Evolutionary conservation across 2,113 vertebrate genomes (phyloP), one percentile per base, ranked within the genome.

Genomic region (Ctenomys sociabilis): DNA sequence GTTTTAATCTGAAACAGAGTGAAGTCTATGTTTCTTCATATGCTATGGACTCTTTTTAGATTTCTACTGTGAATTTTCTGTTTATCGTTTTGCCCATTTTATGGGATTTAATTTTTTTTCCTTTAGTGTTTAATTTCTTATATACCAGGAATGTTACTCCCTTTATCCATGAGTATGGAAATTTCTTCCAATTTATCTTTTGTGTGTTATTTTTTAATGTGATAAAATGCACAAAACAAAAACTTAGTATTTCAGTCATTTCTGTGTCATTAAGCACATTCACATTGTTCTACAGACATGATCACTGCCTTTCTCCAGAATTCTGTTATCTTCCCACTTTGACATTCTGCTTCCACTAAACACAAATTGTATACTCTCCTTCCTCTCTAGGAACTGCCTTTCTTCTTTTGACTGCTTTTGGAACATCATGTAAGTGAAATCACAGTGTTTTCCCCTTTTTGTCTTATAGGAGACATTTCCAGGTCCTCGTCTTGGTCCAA

Each of bases 1-100:
- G 54, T 59, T 92, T 93, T 84, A 93, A 73, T 90, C 68, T 80
- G 70, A 45, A 80, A 37, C 0, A 37, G 61, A 95, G 89, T 43
- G 35, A 94, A 83, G 24, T 49, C 35, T 40, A 86, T n/a, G n/a
- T 61, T 28, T 92, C 89, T 78, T 70, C 73, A 49, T 40, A 64
- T 37, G 66, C 82, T 86, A 68, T 37, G 1, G 45, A 43, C 28
- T 28, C 52, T 43, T 68, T 68, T 52, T 24, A 85, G 68, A 64
- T 14, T 54, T 66, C 86, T 83, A 37, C 68, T 52, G 19, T 72
- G 66, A 70, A 73, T 43, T 89, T 43, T 66, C 54, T 91, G 16
- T 73, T 73, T 68, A 75, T 81, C 35, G 28, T 81, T 93, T 75
- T 49, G 10, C 19, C 70, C 16, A 88, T 75, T 88, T 91, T 61